Percentiles rank a stretch among this genome's conserved stretches.
phyloP scores from a whole-genome alignment of 2,113 vertebrate genomes.

The Megaceryle maxima region DNA sequence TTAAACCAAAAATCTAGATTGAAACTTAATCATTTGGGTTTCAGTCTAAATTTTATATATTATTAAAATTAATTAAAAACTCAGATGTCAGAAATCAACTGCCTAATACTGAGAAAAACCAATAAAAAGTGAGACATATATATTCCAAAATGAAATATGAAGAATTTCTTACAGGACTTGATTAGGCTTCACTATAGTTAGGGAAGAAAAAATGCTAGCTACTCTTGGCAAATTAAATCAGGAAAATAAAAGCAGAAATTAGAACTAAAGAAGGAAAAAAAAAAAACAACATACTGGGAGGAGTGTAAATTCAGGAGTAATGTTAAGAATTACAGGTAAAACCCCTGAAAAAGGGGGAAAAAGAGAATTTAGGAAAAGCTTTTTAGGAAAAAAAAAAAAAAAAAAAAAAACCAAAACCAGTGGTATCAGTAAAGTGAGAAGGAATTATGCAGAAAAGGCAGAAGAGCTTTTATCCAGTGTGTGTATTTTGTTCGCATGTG shows the following conservation, averaged over 20 bases:
- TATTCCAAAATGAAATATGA: neutral
- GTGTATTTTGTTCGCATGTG: neutral
- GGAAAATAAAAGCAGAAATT: neutral
- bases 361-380: neutral
- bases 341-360: fast-evolving
- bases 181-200: neutral
- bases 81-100: neutral
- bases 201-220: neutral
- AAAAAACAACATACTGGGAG: neutral
- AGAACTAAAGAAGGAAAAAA: neutral
- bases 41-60: neutral
- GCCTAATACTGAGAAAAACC: neutral
- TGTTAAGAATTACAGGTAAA: fast-evolving
- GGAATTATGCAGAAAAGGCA: neutral
- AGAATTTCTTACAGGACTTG: neutral
- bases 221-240: neutral
- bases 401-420: neutral
- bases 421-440: neutral
- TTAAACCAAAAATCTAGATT: neutral
- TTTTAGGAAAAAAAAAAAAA: neutral
- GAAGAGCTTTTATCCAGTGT: neutral
- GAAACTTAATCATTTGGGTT: neutral
- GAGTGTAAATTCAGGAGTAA: neutral
- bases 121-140: neutral
- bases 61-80: neutral